Evolutionary conservation across 2,113 vertebrate genomes (phyloP), one percentile per base, ranked within the genome.

Genomic region (Apodemus sylvaticus): DNA sequence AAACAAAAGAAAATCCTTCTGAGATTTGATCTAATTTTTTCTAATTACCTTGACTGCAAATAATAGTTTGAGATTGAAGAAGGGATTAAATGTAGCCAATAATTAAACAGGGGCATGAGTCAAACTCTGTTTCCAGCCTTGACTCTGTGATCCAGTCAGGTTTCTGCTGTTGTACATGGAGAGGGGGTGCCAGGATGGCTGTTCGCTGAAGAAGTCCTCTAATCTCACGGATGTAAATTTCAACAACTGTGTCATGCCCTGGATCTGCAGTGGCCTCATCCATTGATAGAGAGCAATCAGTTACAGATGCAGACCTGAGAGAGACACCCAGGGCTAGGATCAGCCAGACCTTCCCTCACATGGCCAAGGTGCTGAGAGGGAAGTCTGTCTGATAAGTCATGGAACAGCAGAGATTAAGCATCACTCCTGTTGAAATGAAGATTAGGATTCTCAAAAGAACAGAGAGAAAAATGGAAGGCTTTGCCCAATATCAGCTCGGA

Each of bases 271-370:
- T 66, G 42, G n/a, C 22, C 5, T 91, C 1, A 2, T 48, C 11
- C 17, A 36, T 29, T 68, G 51, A 62, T 7, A 16, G 36, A 51
- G 86, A 22, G 31, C 26, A 86, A 31, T 48, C 36, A 20, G 36
- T 19, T 2, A n/a, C 31, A 81, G 36, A 34, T 13, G 0, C 14
- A 10, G 71, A 24, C 7, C 39, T 11, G 19, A 4, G 2, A 26
- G 11, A 92, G n/a, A 13, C 7, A 70, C 1, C 45, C 6, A 12
- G 5, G 3, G 0, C 5, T 3, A 29, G 2, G 22, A 34, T 1
- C 20, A 73, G 29, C 68, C n/a, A 29, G 53, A 7, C 3, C 7
- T 51, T 85, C 29, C 5, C 7, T 45, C 31, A 13, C 7, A 19
- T 55, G 68, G 8, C 36, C 73, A 24, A 42, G 22, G 53, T 42